Base-by-base conservation (phyloP, 1,140 invertebrate genomes). In the Theocolax elegans region DNA sequence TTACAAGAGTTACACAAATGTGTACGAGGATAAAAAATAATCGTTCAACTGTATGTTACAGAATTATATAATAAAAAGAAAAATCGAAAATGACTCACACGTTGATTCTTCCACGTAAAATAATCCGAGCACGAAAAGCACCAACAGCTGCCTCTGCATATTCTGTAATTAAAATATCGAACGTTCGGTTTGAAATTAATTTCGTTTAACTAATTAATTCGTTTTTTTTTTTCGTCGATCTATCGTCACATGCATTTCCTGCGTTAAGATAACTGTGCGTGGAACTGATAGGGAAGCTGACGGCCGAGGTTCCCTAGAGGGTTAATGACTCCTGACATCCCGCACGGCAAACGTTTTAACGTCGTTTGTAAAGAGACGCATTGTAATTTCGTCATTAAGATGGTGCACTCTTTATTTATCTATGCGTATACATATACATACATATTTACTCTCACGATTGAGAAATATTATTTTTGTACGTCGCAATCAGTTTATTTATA, bases 141-240 rank as follows among this genome's bases (percentile, higher is more conserved):
- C 31, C 40, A 64, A 56, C 2, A 70, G 51, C 46, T 38, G 49
- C 19, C 51, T 48, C 60, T 64, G 67, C 60, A 70, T 70, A 51
- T 15, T 70, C 67, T 69, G 49, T 1, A 69, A 63, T 49, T 19
- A 23, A 42, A 40, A 40, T 12, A 17, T 17, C 8, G 13, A 15
- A 25, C 13, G 38, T 35, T 42, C 23, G 10, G n/a, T 35, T 35
- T 35, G 4, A 35, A 35, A 35, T 35, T 35, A 35, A 35, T 35
- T 35, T 35, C 10, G 4, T 35, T 10, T 35, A 35, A 35, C 31
- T 4, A 35, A 35, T 35, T 35, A 35, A 35, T 35, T 4, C 31
- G 31, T 10, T 56, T 17, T 13, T 44, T n/a, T 44, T 44, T 44
- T 17, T 17, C 42, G 8, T 6, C 17, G 17, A 10, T 19, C 15